Base-by-base conservation (phyloP, 2,888 invertebrate species). In the Pelosia muscerda region DNA sequence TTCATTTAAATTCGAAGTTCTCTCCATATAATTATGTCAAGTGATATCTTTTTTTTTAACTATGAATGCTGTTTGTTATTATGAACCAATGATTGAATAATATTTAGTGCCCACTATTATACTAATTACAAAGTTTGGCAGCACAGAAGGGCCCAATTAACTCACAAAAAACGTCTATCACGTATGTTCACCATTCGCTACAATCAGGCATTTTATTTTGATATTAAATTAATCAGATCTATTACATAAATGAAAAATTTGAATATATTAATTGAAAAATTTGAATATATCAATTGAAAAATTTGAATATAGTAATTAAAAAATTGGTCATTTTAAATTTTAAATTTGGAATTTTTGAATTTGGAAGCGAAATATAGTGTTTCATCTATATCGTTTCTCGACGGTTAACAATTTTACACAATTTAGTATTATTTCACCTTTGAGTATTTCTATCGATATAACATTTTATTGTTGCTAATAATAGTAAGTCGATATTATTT, bases 381-480 rank as follows among this genome's bases (percentile, higher is more conserved):
- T n/a, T 49, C 49, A n/a, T 9, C n/a, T 49, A 49, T n/a, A 31
- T 34, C 9, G 3, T 10, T 54, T 9, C 22, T 22, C 9, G n/a
- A 23, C 22, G 2, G 22, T 54, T 54, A 34, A 22, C 53, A 54
- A 54, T 15, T 55, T 26, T 26, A 26, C 11, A 26, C 10, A 53
- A n/a, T 55, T 55, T 25, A 55, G 54, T 55, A 55, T 55, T 55
- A 11, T 23, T n/a, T 49, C 19, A 9, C 49, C 49, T 49, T 49
- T 49, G 19, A n/a, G n/a, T 55, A 26, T 55, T 55, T 55, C 15
- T 55, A 25, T 68, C 63, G 57, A 63, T 69, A 49, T 61, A 49
- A 60, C 13, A 66, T 49, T 61, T n/a, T 31, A 22, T 65, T 15
- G 5, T 3, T 34, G 28, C 15, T 25, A 55, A 49, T 61, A 26